These are phyloP conservation scores for Drosophila neonasuta DNA, from an alignment of 2,888 invertebrate genomes.

Conservation along the genomic window DNA sequence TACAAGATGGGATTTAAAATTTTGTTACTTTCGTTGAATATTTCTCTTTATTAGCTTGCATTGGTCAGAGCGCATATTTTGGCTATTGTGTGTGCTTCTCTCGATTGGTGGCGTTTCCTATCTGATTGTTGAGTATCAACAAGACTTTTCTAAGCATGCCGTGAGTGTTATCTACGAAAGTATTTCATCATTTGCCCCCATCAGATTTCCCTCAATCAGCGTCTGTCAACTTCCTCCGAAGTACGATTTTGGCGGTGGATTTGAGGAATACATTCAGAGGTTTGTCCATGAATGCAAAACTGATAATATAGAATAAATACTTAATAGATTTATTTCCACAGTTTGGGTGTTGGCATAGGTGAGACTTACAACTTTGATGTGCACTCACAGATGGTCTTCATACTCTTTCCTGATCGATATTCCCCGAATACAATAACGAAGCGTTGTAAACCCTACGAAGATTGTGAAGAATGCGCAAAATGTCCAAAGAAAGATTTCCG, in stretches of 20 bases:
- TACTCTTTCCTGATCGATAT: conserved; percentile 79
- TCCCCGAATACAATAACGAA: conserved; percentile 65
- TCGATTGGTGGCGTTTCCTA: conserved; percentile 87
- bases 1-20: rapidly evolving
- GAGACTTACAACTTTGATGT: conserved; percentile 76
- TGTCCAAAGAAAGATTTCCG: conserved; percentile 77
- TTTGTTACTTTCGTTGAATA: not conserved
- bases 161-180: conserved; percentile 81
- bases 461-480: conserved; percentile 68
- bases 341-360: conserved; percentile 52
- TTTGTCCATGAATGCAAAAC: not conserved
- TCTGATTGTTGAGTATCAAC: conserved; percentile 86
- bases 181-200: conserved; percentile 67
- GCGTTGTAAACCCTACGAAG: conserved; percentile 32
- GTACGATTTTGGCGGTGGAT: conserved; percentile 51
- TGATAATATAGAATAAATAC: not conserved
- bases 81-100: conserved; percentile 86
- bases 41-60: conserved; percentile 70
- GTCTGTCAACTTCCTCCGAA: conserved; percentile 70
- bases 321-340: not conserved
- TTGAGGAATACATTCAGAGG: conserved; percentile 62
- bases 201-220: conserved; percentile 78
- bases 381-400: conserved; percentile 76
- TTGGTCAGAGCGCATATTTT: conserved; percentile 84
- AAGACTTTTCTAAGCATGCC: conserved; percentile 80